A percentile compares a stretch with the other conserved stretches of the same genome.
Conservation (phyloP, 2,888 invertebrate genomes). For the Drosophila rubida region DNA sequence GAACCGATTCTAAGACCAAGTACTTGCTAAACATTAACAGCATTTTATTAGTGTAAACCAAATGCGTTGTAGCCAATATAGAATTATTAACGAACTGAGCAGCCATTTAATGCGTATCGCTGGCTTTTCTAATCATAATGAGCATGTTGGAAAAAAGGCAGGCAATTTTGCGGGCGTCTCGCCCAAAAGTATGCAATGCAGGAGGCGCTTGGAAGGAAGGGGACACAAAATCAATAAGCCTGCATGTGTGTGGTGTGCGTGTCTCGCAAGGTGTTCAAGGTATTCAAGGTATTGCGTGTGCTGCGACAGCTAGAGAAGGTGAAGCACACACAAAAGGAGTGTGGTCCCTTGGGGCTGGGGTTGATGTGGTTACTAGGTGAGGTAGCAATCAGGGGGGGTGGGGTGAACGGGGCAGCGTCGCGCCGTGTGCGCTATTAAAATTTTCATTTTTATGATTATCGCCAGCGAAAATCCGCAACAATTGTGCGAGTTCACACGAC, state of each 20-base stretch:
- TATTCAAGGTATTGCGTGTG: constrained; percentile 10
- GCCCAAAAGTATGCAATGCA: constrained; percentile 40
- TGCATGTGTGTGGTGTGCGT: constrained; percentile 22
- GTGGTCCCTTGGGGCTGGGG: not conserved
- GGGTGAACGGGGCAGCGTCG: not conserved
- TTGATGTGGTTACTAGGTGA: not conserved
- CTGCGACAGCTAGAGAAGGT: constrained; percentile 25
- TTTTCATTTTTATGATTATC: constrained; percentile 77
- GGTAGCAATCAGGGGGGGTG: too few species aligned
- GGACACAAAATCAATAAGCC: constrained; percentile 65
- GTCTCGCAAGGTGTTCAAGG: constrained; percentile 3
- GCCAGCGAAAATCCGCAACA: constrained; percentile 71
- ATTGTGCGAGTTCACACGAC: constrained; percentile 60
- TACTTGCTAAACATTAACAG: too few species aligned
- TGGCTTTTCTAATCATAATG: constrained; percentile 28
- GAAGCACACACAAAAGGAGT: constrained; percentile 27
- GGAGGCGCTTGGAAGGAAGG: constrained; percentile 1
- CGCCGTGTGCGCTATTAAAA: constrained; percentile 65
- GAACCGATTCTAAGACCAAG: too few species aligned
- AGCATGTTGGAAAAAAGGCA: constrained; percentile 18
- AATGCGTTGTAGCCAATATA: not conserved
- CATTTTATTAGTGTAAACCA: not conserved
- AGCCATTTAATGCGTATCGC: constrained; percentile 1
- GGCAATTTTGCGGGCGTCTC: constrained; percentile 39
- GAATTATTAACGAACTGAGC: not conserved